A percentile compares a stretch with the other conserved stretches of the same genome.
Evolutionary conservation across 2,888 invertebrate species (phyloP).

Genomic region (Belgica antarctica): DNA sequence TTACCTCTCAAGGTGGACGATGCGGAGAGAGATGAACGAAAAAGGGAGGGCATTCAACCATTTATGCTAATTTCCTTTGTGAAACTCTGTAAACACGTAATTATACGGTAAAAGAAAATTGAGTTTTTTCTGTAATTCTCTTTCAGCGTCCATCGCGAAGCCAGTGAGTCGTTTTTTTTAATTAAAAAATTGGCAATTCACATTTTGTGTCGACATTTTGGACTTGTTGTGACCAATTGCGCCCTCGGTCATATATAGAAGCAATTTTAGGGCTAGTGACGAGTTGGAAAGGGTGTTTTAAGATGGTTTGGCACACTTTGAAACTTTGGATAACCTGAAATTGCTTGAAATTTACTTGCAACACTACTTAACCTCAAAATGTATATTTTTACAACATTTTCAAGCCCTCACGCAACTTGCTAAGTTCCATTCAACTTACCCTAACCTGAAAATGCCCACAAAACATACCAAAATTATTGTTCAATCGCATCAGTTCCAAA

Average conservation of each 20-base stretch:
- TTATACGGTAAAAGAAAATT: neutral
- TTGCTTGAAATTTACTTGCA: neutral
- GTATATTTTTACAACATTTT: no score
- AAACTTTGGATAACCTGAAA: no score
- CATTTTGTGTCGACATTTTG: neutral
- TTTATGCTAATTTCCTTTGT: neutral
- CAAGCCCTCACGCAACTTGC: no score
- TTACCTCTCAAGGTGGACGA: neutral
- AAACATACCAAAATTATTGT: no score
- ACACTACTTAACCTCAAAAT: neutral
- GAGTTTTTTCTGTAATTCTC: neutral
- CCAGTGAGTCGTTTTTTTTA: slow-evolving; percentile 1
- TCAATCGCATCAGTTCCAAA: no score
- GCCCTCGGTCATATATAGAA: no score
- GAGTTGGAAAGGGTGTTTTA: no score
- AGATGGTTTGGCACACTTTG: no score
- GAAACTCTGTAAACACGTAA: slow-evolving; percentile 14
- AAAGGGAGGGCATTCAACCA: slow-evolving; percentile 14
- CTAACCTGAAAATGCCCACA: no score
- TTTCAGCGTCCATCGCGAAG: neutral
- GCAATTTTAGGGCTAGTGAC: no score
- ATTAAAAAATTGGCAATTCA: slow-evolving; percentile 15
- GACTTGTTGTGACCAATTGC: no score
- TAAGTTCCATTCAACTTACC: no score
- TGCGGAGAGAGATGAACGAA: neutral